Evolutionary conservation across 2,888 invertebrate species (phyloP), one percentile per base, ranked within the genome.

Genomic region (Dastarcus helophoroides): DNA sequence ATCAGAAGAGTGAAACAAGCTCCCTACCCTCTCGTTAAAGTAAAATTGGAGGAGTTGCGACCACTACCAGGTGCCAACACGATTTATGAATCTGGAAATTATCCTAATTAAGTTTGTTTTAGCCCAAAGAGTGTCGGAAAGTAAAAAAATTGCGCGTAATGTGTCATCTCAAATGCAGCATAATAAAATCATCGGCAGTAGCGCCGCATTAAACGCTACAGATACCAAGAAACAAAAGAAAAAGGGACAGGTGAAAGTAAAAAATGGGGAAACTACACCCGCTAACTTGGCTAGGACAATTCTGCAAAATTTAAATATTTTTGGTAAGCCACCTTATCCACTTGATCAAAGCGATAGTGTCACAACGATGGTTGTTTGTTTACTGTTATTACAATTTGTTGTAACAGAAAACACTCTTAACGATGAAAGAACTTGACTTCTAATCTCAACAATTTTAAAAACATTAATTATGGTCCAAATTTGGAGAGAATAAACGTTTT

Each of bases 271-370:
- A 32, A 64, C 65, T 26, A 63, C 65, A 15, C 57, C 73, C 47
- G 68, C 73, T 8, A 77, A 77, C 53, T 71, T 85, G 24, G 81
- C 80, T 2, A 65, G 83, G 16, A 80, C 83, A 48, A 82, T 86
- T 50, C 62, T 85, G 38, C 82, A 79, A 54, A 84, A 82, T 55
- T 63, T 83, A 19, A 84, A 85, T 53, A 85, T 86, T 57, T 86
- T 86, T 51, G 71, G 79, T 68, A 54, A 64, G 67, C n/a, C n/a
- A n/a, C n/a, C n/a, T n/a, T n/a, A n/a, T n/a, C n/a, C n/a, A n/a
- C n/a, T n/a, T n/a, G n/a, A n/a, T n/a, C n/a, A n/a, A n/a, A n/a
- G n/a, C n/a, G n/a, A n/a, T n/a, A n/a, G n/a, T n/a, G n/a, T n/a
- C n/a, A n/a, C n/a, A n/a, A n/a, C n/a, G n/a, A n/a, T n/a, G n/a